Evolutionary conservation across 2,113 vertebrate species (phyloP), one percentile per base, ranked within the genome.

Genomic region (Platycercus adscitus): DNA sequence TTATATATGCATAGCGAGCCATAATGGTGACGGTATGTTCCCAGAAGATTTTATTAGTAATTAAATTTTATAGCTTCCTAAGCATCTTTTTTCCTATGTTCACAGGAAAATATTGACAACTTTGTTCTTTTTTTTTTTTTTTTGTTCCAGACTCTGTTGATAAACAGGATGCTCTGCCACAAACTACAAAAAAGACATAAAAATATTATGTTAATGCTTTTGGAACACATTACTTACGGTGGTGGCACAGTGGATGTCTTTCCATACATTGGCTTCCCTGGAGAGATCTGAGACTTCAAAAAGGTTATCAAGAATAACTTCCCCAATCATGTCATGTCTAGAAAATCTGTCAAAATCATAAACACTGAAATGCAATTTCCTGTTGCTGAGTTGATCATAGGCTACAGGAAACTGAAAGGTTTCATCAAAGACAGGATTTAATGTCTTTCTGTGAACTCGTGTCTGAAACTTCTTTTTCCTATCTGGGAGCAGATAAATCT

Each of bases 301-400:
- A 96, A 99, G 98, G 97, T 99, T 99, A 97, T 99, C 99, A 83
- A 99, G 98, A 97, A 99, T 98, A 91, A 99, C 99, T 97, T 99
- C 99, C 17, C 99, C 99, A 82, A 99, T 99, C 99, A 99, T 99
- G 97, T 99, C 99, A 94, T 99, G 99, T 96, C 99, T 99, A 93
- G 99, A 99, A 98, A 99, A 99, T 84, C 99, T 98, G 98, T 99
- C 99, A 96, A 99, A 99, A 98, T 99, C 99, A 95, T 99, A 99
- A 63, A 99, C 97, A 86, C 99, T 99, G 98, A 99, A 99, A 97
- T 99, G 99, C 89, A 99, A 98, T 97, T 99, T 99, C 92, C 99
- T 98, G 97, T 98, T 99, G 98, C 98, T 99, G 83, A 99, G 97
- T 93, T 99, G 99, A 55, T 99, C 99, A 26, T 99, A 99, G 71